Percentiles rank a stretch among this genome's conserved stretches.
Conservation (phyloP, 2,888 invertebrate genomes). For the Lordiphosa fenestrarum region DNA sequence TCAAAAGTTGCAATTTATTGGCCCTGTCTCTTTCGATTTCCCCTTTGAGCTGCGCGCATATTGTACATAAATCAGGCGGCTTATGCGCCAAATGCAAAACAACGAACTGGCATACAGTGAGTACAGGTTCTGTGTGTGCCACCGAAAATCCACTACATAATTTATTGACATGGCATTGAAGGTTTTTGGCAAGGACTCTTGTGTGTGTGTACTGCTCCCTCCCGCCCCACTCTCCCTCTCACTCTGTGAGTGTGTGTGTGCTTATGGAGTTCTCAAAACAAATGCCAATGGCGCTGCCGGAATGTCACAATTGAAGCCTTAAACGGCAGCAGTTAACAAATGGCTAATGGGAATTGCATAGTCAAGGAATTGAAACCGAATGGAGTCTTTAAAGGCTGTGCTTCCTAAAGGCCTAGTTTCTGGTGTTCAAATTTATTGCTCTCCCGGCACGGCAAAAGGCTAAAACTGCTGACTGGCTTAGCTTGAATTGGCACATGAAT, state of each 20-base stretch:
- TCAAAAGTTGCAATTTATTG: slow-evolving; percentile 61
- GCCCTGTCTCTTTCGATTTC: slow-evolving; percentile 43
- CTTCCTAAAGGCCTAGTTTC: too few species aligned
- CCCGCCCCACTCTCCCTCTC: too few species aligned
- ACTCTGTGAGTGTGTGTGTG: slow-evolving; percentile 22
- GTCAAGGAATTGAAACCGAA: too few species aligned
- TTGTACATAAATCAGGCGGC: slow-evolving; percentile 68
- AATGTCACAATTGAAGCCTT: slow-evolving; percentile 24
- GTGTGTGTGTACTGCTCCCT: slow-evolving; percentile 30
- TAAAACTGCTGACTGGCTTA: too few species aligned
- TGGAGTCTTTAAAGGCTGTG: too few species aligned
- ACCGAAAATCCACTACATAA: slow-evolving; percentile 68
- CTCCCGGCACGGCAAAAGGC: too few species aligned
- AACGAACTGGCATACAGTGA: slow-evolving; percentile 6
- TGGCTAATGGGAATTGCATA: too few species aligned
- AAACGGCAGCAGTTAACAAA: slow-evolving; percentile 25
- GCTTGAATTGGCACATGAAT: too few species aligned
- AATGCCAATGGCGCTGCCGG: slow-evolving; percentile 39
- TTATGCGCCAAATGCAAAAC: slow-evolving; percentile 53
- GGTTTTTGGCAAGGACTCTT: slow-evolving; percentile 33
- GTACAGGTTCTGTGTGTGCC: slow-evolving; percentile 31
- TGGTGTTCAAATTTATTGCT: too few species aligned
- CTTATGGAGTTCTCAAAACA: slow-evolving; percentile 52
- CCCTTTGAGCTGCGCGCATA: slow-evolving; percentile 47
- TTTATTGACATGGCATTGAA: slow-evolving; percentile 64